Evolutionary conservation across 2,888 invertebrate genomes (phyloP), one percentile per base, ranked within the genome.

Genomic region (Diaperis boleti): DNA sequence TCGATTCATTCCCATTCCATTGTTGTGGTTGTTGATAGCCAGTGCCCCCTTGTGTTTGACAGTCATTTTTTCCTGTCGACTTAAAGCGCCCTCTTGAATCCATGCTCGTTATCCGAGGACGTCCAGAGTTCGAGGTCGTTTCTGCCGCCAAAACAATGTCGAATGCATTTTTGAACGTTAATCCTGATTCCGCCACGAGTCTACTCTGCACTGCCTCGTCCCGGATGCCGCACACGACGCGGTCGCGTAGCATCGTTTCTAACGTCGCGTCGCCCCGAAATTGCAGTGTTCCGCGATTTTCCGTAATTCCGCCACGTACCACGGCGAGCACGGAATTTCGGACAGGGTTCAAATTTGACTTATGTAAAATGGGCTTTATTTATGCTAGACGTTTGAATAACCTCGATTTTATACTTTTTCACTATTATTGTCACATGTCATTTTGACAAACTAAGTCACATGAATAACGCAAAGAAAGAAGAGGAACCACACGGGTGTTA

Each of bases 141-240:
- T 3, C 10, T 7, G 7, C 10, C 3, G 33, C 33, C 10, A 10
- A n/a, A n/a, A 10, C 33, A 3, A 10, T 33, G 44, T 13, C 35
- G 29, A 20, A 57, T 67, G 71, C 78, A n/a, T n/a, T n/a, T n/a
- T n/a, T 78, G 75, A 75, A 63, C 5, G 65, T 65, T 35, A 65
- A 26, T 15, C 35, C 6, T 10, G 62, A 10, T 57, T 64, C 63
- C 10, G 65, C 59, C 17, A 65, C 35, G n/a, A 65, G 35, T 18
- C 55, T 29, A 2, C 63, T 33, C 47, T 65, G 65, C 1, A 65
- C 15, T n/a, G 7, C 11, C 7, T 45, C 60, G 10, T 64, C 62
- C 22, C 29, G 31, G 8, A 64, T 57, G 8, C 65, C 62, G 31
- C 65, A 64, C 1, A 65, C 65, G 3, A 65, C 7, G 8, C 59